phyloP scores from a whole-genome alignment of 2,888 invertebrate species.

The Epinotia bilunana region DNA sequence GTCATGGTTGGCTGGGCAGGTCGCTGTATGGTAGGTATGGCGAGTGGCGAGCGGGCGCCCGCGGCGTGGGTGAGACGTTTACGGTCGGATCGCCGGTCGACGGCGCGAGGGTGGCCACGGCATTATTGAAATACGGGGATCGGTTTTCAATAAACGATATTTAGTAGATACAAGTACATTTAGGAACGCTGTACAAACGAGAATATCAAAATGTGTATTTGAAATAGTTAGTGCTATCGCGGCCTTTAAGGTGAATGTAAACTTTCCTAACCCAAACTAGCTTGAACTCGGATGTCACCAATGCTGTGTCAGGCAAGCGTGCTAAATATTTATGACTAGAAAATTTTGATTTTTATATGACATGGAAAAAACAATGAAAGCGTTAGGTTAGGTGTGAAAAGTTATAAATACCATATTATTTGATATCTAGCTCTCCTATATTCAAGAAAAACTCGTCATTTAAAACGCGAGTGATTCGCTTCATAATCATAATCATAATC shows the following conservation, averaged over 20 bases:
- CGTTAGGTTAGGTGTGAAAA: not conserved
- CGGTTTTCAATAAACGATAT: conserved; percentile 32
- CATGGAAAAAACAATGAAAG: too few species aligned
- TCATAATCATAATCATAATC: too few species aligned
- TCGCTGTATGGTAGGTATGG: conserved; percentile 72
- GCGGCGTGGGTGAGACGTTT: conserved; percentile 83
- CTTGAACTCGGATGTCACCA: not conserved
- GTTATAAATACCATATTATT: not conserved
- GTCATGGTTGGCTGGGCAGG: conserved; percentile 58
- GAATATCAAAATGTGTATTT: conserved; percentile 16
- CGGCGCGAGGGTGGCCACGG: conserved; percentile 67
- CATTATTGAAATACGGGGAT: conserved; percentile 40
- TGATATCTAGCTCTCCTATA: too few species aligned
- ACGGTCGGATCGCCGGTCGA: conserved; percentile 82
- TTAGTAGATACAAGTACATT: conserved; percentile 10
- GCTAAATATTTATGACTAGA: too few species aligned
- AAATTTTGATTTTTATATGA: too few species aligned
- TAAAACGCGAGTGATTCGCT: too few species aligned
- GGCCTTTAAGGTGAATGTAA: not conserved
- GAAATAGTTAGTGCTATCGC: not conserved
- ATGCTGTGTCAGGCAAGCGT: not conserved
- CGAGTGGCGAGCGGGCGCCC: conserved; percentile 78
- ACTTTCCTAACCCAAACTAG: not conserved
- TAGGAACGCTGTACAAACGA: conserved; percentile 1
- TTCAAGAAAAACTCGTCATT: too few species aligned